Percentiles rank a stretch among this genome's conserved stretches.
Conservation (phyloP, 1,140 invertebrate species). For the Nymphalis io region DNA sequence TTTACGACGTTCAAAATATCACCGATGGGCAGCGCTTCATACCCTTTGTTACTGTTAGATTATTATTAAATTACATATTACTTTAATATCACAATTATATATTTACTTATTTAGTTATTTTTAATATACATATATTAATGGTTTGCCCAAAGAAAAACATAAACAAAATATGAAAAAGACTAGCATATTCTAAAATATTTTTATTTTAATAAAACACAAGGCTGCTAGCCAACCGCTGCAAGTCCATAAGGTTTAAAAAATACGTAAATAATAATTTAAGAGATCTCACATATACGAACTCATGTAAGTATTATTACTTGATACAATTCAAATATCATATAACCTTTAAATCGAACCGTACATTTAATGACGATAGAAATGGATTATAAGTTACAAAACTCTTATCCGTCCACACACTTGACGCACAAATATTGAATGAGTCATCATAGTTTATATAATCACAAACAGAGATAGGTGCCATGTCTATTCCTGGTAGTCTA, state of each 20-base stretch:
- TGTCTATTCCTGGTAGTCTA: constrained; percentile 37
- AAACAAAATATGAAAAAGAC: no score
- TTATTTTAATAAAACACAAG: no score
- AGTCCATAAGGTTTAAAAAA: no score
- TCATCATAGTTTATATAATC: constrained; percentile 38
- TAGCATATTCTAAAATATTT: no score
- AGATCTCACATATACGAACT: no score
- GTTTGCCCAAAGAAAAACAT: no score
- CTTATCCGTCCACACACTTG: constrained; percentile 17
- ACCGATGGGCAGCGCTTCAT: constrained; percentile 27
- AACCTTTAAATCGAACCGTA: not conserved
- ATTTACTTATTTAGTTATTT: no score
- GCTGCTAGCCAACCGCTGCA: no score
- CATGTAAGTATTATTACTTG: not conserved
- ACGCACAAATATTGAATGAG: constrained; percentile 33
- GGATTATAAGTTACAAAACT: not conserved
- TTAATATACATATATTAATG: no score
- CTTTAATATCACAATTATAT: not conserved
- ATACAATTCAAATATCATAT: not conserved
- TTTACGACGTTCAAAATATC: constrained; percentile 61
- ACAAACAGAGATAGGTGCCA: constrained; percentile 26
- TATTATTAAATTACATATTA: not conserved
- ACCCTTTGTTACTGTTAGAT: not conserved
- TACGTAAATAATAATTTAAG: no score
- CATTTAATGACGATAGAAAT: not conserved